Evolutionary conservation across 1,140 invertebrate genomes (phyloP).

Genomic region (Bradysia coprophila): DNA sequence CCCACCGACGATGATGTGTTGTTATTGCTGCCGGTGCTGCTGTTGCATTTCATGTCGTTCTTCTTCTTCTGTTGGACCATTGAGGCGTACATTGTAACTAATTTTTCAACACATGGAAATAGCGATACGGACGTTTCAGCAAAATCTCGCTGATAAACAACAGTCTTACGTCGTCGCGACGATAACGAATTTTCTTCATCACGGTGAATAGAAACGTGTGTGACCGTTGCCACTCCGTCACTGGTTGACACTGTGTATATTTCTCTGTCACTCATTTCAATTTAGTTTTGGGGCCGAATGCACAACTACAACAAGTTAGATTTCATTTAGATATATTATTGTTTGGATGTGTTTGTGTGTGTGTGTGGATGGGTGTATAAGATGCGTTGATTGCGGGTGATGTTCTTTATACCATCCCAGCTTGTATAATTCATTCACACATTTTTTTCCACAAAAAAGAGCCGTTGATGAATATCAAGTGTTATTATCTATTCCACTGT

Average conservation of each 20-base stretch:
- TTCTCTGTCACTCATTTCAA: not conserved
- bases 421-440: no score
- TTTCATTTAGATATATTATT: no score
- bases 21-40: not conserved
- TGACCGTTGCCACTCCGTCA: not conserved
- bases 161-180: not conserved
- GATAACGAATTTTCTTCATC: not conserved
- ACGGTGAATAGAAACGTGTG: not conserved
- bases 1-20: not conserved
- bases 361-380: no score
- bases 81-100: constrained; percentile 1
- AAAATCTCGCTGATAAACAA: not conserved
- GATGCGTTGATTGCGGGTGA: no score
- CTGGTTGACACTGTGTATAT: not conserved
- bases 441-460: no score
- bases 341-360: no score
- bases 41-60: not conserved
- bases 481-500: no score
- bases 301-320: no score
- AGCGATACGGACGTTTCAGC: not conserved
- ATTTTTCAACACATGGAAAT: constrained; percentile 3
- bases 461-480: no score
- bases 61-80: not conserved
- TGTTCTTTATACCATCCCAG: no score
- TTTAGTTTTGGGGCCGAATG: not conserved